Evolutionary conservation across 2,113 vertebrate species (phyloP).

Genomic region (Oriolus oriolus): DNA sequence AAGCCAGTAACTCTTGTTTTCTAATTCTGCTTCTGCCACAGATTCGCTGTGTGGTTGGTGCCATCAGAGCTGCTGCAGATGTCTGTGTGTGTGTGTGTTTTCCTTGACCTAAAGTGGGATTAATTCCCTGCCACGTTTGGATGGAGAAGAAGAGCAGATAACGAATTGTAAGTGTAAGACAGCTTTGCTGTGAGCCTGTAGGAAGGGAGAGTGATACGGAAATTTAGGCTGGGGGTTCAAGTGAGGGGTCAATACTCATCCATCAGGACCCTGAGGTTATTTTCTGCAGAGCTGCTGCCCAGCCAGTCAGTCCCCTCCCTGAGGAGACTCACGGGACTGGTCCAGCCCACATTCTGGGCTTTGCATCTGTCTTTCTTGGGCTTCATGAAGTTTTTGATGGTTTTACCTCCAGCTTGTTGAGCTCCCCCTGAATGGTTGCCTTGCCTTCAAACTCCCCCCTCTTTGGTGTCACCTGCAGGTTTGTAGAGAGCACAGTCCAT

Average conservation of each 20-base stretch:
- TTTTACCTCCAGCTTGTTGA: background rate
- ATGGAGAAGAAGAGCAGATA: background rate
- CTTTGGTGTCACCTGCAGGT: background rate
- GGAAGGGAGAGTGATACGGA: background rate
- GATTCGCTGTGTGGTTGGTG: background rate
- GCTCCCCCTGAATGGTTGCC: background rate
- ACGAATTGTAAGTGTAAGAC: background rate
- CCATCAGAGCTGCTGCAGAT: background rate
- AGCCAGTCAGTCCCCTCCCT: background rate
- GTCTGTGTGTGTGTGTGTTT: background rate
- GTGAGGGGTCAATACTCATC: background rate
- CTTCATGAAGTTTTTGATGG: background rate
- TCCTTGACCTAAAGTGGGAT: background rate
- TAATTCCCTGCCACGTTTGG: background rate
- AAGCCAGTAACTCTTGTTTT: background rate
- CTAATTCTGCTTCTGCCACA: background rate
- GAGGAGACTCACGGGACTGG: background rate
- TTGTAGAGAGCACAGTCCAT: background rate
- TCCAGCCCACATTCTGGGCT: background rate
- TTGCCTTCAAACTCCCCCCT: background rate
- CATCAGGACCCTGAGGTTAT: background rate
- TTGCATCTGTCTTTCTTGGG: background rate
- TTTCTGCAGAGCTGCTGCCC: background rate
- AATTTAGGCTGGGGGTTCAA: background rate
- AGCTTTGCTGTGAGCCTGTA: background rate